A percentile compares a stretch with the other conserved stretches of the same genome.
Conservation (phyloP, 2,888 invertebrate genomes). For the Lasius platythorax region DNA sequence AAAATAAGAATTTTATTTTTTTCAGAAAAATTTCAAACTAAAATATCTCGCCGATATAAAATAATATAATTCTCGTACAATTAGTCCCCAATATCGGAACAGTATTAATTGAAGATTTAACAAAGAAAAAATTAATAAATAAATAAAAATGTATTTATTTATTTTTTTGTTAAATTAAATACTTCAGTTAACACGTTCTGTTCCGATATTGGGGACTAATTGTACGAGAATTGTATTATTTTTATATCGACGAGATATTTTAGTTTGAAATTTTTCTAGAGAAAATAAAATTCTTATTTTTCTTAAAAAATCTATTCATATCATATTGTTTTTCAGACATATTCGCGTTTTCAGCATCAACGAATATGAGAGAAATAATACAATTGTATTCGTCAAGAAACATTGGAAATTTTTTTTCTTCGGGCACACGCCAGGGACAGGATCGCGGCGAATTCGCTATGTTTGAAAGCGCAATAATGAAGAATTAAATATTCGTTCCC, state of each 20-base stretch:
- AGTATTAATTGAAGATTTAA: background rate
- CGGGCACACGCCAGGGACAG: background rate
- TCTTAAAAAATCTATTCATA: background rate
- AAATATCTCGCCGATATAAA: background rate
- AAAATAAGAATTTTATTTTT: conserved; percentile 10
- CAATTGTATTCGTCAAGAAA: background rate
- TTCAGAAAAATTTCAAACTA: background rate
- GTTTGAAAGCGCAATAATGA: conserved; percentile 29
- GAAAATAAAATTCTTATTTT: background rate
- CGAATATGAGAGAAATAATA: background rate
- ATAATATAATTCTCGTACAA: background rate
- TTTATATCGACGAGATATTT: background rate
- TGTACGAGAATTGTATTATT: background rate
- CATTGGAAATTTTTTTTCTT: background rate
- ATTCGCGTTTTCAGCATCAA: background rate
- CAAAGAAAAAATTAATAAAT: background rate
- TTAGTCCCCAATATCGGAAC: background rate
- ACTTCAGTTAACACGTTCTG: background rate
- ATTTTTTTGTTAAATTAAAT: background rate
- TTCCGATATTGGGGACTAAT: background rate
- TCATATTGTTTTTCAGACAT: background rate
- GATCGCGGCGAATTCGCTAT: background rate
- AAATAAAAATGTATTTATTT: background rate
- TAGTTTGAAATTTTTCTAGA: background rate
- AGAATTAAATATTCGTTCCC: conserved; percentile 57